Evolutionary conservation across 2,888 invertebrate species (phyloP), one percentile per base, ranked within the genome.

Genomic region (Troides oblongomaculatus): DNA sequence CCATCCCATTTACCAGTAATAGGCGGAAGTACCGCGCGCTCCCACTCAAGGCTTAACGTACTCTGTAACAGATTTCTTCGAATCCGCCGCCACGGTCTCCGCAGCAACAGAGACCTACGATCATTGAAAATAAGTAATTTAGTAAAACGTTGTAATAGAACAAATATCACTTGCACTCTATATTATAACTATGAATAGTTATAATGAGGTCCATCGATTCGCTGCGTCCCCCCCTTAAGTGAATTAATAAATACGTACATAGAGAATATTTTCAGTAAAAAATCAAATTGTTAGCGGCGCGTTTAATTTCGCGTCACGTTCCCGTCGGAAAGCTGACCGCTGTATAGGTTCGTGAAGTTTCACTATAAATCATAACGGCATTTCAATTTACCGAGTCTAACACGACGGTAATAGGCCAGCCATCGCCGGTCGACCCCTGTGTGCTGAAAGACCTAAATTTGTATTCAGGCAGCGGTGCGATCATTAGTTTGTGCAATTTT

Each of bases 401-500:
- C 87, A 87, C 82, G 82, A 78, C 81, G 81, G 82, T 86, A 87
- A 87, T 84, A 87, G 85, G 85, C 66, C 65, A 66, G 66, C 62
- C 69, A 62, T 65, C 62, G 69, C 85, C 85, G 84, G 81, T 79
- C 81, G 80, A 83, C 84, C 80, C 74, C 79, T 79, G 78, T 77
- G 83, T 76, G 84, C 86, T 88, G 88, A 88, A 91, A 91, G 87
- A 86, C 85, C 85, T 85, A 81, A 88, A 90, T 92, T 89, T 86
- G 87, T 91, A 92, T 92, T 92, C 92, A 86, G 85, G 85, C 80
- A 83, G 81, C 89, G 91, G 88, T 89, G 88, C 85, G 81, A 87
- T 89, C 90, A 90, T 91, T 91, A 90, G 89, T 88, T 86, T 85
- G 86, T 84, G 88, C 88, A 90, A 90, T 91, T 90, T 92, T 89